Conservation (phyloP, 2,797 vertebrate species). For the Mastacembelus armatus region DNA sequence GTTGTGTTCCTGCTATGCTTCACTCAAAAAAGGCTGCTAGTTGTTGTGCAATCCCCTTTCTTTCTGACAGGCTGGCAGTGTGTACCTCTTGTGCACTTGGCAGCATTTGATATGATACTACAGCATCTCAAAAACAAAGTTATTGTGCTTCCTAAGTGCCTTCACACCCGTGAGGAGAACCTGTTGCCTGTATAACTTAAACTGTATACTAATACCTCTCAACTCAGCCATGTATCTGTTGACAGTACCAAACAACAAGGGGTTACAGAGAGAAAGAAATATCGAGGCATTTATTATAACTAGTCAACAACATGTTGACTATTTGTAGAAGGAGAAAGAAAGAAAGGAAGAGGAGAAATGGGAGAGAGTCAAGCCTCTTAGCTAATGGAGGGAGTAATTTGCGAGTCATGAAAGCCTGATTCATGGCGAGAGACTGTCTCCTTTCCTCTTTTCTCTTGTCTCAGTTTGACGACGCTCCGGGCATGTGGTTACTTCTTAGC, state of each 20-base stretch:
- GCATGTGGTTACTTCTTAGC: conserved; percentile 55
- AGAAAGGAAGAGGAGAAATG: conserved; percentile 44
- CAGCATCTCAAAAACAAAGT: conserved; percentile 13
- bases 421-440: conserved; percentile 70
- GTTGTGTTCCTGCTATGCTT: conserved; percentile 47
- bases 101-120: conserved; percentile 15
- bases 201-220: conserved; percentile 21
- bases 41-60: conserved; percentile 64
- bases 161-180: not conserved
- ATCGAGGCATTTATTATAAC: conserved; percentile 37
- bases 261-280: conserved; percentile 13
- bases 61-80: conserved; percentile 46
- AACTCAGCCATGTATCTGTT: conserved; percentile 29
- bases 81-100: conserved; percentile 28
- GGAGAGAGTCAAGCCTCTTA: conserved; percentile 45
- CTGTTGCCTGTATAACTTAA: conserved; percentile 22
- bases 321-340: conserved; percentile 41
- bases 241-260: conserved; percentile 22
- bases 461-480: conserved; percentile 46
- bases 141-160: conserved; percentile 17
- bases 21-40: conserved; percentile 23
- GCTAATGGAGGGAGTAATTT: conserved; percentile 76
- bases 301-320: conserved; percentile 46
- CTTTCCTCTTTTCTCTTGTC: conserved; percentile 68
- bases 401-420: conserved; percentile 73